Conservation (phyloP, 2,888 invertebrate species). For the Nineta flava region DNA sequence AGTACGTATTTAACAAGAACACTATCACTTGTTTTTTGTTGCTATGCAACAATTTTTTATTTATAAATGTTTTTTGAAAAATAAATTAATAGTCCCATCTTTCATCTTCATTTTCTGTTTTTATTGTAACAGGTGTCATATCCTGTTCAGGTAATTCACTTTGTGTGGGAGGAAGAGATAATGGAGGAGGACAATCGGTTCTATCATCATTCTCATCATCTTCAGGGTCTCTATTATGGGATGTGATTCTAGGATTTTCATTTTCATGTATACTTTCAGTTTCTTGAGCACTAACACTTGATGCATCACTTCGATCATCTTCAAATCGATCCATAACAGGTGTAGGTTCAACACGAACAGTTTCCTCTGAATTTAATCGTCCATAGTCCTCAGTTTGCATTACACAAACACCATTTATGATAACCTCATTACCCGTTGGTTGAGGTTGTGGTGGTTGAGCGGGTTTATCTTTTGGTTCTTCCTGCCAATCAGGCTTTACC, state of each 20-base stretch:
- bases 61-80: no score
- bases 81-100: slow-evolving; percentile 39
- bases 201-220: slow-evolving; percentile 18
- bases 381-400: slow-evolving; percentile 64
- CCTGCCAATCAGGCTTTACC: slow-evolving; percentile 91
- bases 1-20: slow-evolving; percentile 7
- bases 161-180: slow-evolving; percentile 7
- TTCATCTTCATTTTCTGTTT: slow-evolving; percentile 42
- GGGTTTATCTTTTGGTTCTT: slow-evolving; percentile 36
- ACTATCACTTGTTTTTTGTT: slow-evolving; percentile 8
- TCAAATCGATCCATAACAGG: slow-evolving; percentile 48
- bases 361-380: slow-evolving; percentile 41
- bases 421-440: slow-evolving; percentile 53
- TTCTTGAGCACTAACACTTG: slow-evolving; percentile 26
- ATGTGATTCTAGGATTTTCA: slow-evolving; percentile 9
- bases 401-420: slow-evolving; percentile 87
- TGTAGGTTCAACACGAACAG: slow-evolving; percentile 60
- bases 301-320: slow-evolving; percentile 33
- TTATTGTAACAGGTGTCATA: slow-evolving; percentile 23
- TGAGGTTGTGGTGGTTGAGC: no score
- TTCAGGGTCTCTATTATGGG: slow-evolving; percentile 18
- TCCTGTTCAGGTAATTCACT: slow-evolving; percentile 28
- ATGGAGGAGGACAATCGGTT: slow-evolving; percentile 15
- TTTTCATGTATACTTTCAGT: slow-evolving; percentile 9
- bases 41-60: slow-evolving; percentile 11